These are phyloP conservation scores for Lagocephalus sceleratus DNA, from an alignment of 2,797 vertebrate genomes.

Conservation along the genomic window DNA sequence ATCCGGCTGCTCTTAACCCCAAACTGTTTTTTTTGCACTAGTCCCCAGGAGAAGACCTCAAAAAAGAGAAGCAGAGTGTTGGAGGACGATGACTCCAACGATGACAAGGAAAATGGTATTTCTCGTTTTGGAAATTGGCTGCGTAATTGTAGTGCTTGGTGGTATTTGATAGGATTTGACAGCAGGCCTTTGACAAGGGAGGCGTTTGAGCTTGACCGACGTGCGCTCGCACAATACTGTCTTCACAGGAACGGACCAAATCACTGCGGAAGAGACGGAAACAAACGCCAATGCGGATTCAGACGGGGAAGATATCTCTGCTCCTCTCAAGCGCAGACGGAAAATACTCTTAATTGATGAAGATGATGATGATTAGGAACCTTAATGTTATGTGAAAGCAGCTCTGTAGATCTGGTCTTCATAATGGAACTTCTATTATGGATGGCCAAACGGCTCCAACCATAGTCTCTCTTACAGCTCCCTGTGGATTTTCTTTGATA, in stretches of 20 bases:
- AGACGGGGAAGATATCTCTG: slow-evolving; percentile 52
- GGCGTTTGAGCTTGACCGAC: slow-evolving; percentile 3
- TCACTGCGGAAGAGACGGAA: slow-evolving; percentile 23
- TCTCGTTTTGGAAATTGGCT: neutral
- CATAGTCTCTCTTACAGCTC: neutral
- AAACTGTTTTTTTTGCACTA: slow-evolving; percentile 30
- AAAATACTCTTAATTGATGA: slow-evolving; percentile 75
- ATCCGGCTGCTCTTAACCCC: neutral
- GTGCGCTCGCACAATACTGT: slow-evolving; percentile 5
- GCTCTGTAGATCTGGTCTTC: slow-evolving; percentile 22
- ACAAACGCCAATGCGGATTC: slow-evolving; percentile 37
- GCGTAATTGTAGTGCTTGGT: neutral
- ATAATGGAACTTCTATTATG: slow-evolving; percentile 17
- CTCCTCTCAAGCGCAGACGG: slow-evolving; percentile 68
- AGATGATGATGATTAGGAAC: slow-evolving; percentile 67
- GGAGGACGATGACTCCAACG: slow-evolving; percentile 53
- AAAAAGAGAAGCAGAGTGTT: slow-evolving; percentile 76
- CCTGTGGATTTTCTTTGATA: neutral
- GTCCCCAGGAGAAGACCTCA: slow-evolving; percentile 53
- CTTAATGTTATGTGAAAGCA: slow-evolving; percentile 30
- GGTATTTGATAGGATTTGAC: neutral
- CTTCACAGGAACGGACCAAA: slow-evolving; percentile 43
- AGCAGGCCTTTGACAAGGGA: neutral
- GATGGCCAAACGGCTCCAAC: slow-evolving; percentile 12
- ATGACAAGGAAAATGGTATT: slow-evolving; percentile 44